Evolutionary conservation across 2,113 vertebrate species (phyloP).

Genomic region (Spea multiplicata): DNA sequence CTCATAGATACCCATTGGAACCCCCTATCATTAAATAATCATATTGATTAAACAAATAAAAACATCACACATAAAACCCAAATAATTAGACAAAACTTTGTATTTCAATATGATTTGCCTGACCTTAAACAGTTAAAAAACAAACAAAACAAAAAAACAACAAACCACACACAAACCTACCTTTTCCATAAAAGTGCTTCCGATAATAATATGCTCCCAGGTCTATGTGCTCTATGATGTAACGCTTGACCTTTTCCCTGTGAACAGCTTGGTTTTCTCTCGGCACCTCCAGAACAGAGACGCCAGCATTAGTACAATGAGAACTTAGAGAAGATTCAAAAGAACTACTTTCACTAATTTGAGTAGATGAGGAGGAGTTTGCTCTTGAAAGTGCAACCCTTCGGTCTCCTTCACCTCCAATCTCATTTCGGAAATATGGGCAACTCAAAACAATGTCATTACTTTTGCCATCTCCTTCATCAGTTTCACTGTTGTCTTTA

Average conservation of each 20-base stretch:
- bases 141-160: too few species aligned
- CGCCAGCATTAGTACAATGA: conserved; percentile 95
- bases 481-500: conserved; percentile 86
- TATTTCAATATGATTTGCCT: too few species aligned
- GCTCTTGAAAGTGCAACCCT: conserved; percentile 87
- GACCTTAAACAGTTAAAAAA: too few species aligned
- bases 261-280: conserved; percentile 91
- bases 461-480: conserved; percentile 95
- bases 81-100: too few species aligned
- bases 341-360: conserved; percentile 84
- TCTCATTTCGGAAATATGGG: conserved; percentile 92
- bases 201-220: conserved; percentile 96
- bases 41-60: too few species aligned
- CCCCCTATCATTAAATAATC: too few species aligned
- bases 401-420: conserved; percentile 90
- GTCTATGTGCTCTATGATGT: conserved; percentile 96
- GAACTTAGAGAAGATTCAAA: conserved; percentile 94
- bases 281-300: conserved; percentile 93
- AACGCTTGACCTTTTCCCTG: conserved; percentile 94
- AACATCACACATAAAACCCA: too few species aligned
- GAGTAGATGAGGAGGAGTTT: conserved; percentile 76
- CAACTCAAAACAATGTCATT: conserved; percentile 85
- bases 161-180: conserved; percentile 62
- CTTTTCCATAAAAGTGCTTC: conserved; percentile 94
- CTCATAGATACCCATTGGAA: too few species aligned